Conservation (phyloP, 2,797 vertebrate genomes). For the Valencia hispanica region DNA sequence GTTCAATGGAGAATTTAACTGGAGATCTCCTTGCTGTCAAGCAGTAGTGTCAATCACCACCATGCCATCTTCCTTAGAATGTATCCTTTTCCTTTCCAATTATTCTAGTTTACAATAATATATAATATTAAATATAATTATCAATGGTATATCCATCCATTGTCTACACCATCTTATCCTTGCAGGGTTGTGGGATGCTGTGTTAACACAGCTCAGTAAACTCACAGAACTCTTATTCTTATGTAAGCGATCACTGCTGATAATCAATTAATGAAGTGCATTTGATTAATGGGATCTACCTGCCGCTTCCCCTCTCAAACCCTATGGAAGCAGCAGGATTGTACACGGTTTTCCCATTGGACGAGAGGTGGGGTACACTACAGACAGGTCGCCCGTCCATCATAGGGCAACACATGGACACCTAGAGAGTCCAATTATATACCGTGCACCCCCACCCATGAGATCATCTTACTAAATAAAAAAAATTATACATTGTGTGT, state of each 20-base stretch:
- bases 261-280: background rate
- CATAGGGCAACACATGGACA: too few species aligned
- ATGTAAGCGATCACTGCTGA: background rate
- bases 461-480: background rate
- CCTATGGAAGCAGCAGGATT: background rate
- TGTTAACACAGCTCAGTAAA: background rate
- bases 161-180: too few species aligned
- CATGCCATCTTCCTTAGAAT: background rate
- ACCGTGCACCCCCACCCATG: too few species aligned
- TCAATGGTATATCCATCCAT: too few species aligned
- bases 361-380: too few species aligned
- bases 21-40: background rate
- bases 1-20: background rate
- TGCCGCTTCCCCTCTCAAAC: too few species aligned
- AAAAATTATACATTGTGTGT: background rate
- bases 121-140: too few species aligned
- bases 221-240: background rate
- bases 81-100: background rate
- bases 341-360: background rate
- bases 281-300: background rate
- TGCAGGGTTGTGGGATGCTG: too few species aligned
- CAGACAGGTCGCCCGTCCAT: too few species aligned
- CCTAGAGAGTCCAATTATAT: too few species aligned
- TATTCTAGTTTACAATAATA: too few species aligned
- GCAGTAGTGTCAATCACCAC: background rate